Evolutionary conservation across 2,113 vertebrate genomes (phyloP).

Genomic region (Bubo scandiacus): DNA sequence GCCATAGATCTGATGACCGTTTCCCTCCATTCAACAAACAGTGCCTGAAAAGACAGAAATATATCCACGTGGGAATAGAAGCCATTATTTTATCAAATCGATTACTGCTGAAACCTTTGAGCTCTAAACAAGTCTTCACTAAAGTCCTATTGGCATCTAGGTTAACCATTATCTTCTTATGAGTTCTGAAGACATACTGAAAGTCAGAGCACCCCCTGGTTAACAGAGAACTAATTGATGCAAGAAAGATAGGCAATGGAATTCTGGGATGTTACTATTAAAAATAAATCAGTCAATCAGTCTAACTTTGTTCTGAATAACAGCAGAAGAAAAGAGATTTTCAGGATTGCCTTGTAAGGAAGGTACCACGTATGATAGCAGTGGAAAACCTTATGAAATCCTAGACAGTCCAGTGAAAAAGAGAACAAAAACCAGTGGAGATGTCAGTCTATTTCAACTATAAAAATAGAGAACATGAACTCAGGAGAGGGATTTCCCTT

Average conservation of each 20-base stretch:
- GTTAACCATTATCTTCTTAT: conserved; percentile 47
- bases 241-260: background rate
- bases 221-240: background rate
- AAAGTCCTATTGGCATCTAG: conserved; percentile 33
- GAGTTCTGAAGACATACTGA: background rate
- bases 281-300: background rate
- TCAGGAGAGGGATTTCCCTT: background rate
- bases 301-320: background rate
- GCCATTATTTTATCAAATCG: conserved; percentile 35
- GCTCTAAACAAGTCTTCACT: conserved; percentile 23
- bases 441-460: background rate
- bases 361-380: background rate
- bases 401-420: background rate
- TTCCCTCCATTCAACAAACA: background rate
- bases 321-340: background rate
- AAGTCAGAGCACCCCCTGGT: background rate
- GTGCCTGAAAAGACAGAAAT: background rate
- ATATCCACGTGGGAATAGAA: background rate
- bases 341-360: background rate
- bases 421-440: background rate
- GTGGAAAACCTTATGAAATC: background rate
- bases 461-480: background rate
- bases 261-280: background rate
- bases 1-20: background rate
- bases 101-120: conserved; percentile 41